Evolutionary conservation across 2,797 vertebrate genomes (phyloP).

Genomic region (Garrulus glandarius): DNA sequence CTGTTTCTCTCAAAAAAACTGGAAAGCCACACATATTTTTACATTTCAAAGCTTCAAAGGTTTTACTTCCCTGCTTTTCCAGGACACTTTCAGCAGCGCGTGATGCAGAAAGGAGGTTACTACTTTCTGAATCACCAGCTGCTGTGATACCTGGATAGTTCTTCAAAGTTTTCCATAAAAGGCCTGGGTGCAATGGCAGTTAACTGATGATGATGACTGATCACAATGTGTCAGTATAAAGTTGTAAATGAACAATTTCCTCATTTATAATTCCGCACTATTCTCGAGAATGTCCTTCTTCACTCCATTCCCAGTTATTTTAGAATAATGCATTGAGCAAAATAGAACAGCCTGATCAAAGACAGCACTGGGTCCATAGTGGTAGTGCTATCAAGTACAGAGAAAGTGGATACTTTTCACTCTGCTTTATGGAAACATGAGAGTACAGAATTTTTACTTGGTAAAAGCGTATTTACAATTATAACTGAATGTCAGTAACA

Average conservation of each 20-base stretch:
- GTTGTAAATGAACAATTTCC: background rate
- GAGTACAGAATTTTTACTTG: background rate
- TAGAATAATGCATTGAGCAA: background rate
- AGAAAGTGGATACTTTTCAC: background rate
- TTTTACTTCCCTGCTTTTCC: background rate
- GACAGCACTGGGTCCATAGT: background rate
- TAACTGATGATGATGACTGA: background rate
- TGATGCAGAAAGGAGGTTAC: background rate
- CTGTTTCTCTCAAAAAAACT: background rate
- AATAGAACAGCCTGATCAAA: background rate
- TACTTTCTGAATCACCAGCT: conserved; percentile 37
- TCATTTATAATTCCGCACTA: background rate
- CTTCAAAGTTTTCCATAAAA: conserved; percentile 24
- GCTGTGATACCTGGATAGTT: conserved; percentile 30
- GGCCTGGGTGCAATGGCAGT: background rate
- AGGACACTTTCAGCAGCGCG: background rate
- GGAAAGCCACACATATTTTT: background rate
- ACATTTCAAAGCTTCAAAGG: background rate
- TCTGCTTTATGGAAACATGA: background rate
- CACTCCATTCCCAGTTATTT: background rate
- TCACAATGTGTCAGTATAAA: background rate
- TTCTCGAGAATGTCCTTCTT: background rate
- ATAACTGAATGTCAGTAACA: background rate
- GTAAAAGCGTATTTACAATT: background rate
- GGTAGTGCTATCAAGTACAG: background rate